Base-by-base conservation (phyloP, 2,797 vertebrate species). In the Sebastes matsubarae region DNA sequence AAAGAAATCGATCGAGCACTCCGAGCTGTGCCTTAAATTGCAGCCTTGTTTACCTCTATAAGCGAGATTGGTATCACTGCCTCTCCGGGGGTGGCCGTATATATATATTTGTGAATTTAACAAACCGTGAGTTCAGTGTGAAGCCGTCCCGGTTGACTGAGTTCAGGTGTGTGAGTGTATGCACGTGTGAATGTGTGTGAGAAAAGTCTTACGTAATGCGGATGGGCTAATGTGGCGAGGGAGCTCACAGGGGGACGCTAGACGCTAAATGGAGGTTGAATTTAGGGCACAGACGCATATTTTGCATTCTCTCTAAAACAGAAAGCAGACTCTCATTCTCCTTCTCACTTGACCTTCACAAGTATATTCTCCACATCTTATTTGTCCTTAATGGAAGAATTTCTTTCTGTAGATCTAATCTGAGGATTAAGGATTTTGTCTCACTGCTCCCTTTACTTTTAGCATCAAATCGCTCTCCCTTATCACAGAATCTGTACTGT, bases 141-240 rank as follows among this genome's bases (percentile, higher is more conserved):
- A 64, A 42, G 58, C 6, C 10, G 30, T 34, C 29, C 2, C 9
- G 72, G 72, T 66, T n/a, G 85, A 77, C 60, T 79, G 72, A 42
- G 70, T 82, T 89, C 85, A 90, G 89, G 91, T 92, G 90, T 88
- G 75, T 54, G 77, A 60, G 54, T 18, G 65, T 57, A 8, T 24
- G 64, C 76, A 67, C 59, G 79, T 77, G 84, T 58, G 54, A 42
- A 30, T 55, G 57, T 78, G 85, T 78, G 78, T 68, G 83, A 80
- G 76, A 20, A 65, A 83, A 25, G 65, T 77, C 73, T 94, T 93
- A 93, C 32, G 80, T 92, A 94, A 95, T 55, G 72, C 77, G 20
- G 72, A 80, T 67, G 87, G 68, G 81, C 81, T 92, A 86, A 88
- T 78, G 83, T 88, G 88, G 79, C 16, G 18, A 50, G 57, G 80